Evolutionary conservation across 1,140 invertebrate genomes (phyloP).

Genomic region (Zaprionus lachaisei): DNA sequence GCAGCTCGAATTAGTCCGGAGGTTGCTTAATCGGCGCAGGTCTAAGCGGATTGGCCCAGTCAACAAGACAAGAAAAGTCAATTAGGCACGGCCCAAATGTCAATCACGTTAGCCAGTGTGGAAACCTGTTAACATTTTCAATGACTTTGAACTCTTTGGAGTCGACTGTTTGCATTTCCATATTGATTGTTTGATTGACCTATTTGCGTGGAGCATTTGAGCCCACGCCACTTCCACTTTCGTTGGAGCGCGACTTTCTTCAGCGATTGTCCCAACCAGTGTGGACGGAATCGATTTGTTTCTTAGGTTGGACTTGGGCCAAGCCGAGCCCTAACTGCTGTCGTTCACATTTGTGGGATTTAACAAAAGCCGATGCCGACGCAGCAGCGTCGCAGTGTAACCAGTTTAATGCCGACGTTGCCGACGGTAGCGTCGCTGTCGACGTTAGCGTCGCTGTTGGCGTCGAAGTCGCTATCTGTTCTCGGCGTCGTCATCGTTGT

Average conservation of each 20-base stretch:
- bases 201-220: conserved; percentile 60
- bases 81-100: conserved; percentile 63
- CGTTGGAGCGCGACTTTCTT: conserved; percentile 72
- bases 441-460: not conserved
- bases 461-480: conserved; percentile 36
- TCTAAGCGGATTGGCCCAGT: conserved; percentile 44
- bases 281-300: not conserved
- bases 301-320: not conserved
- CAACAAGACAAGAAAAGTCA: conserved; percentile 68
- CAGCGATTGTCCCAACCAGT: conserved; percentile 34
- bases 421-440: conserved; percentile 11
- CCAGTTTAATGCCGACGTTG: conserved; percentile 53
- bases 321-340: conserved; percentile 17
- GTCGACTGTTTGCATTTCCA: conserved; percentile 54
- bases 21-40: conserved; percentile 19
- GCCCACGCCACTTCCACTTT: conserved; percentile 80
- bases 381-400: conserved; percentile 24
- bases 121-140: conserved; percentile 74
- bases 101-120: conserved; percentile 61
- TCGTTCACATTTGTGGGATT: conserved; percentile 18
- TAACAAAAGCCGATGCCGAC: conserved; percentile 5
- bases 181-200: conserved; percentile 76
- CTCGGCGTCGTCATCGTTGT: conserved; percentile 40
- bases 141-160: conserved; percentile 70
- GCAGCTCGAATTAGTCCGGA: not conserved